phyloP scores from a whole-genome alignment of 2,113 vertebrate species.

The Elephantulus edwardii region DNA sequence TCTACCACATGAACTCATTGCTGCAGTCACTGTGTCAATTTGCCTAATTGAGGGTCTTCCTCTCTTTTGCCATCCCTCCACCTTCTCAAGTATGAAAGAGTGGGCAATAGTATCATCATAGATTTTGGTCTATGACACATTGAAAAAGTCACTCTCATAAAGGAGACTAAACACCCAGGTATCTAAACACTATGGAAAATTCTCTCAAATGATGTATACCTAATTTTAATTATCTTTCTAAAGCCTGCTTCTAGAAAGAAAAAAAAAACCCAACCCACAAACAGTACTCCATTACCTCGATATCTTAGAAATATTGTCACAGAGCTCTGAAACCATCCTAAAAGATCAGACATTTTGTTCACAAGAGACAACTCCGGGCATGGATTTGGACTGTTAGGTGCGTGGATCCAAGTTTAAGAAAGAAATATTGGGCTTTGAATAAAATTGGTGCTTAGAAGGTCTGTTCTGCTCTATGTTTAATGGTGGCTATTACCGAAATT shows the following conservation, averaged over 20 bases:
- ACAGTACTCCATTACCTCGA: background rate
- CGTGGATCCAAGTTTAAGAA: slow-evolving; percentile 57
- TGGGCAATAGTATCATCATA: background rate
- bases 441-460: slow-evolving; percentile 55
- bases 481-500: background rate
- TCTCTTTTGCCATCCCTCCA: no score
- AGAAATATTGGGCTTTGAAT: slow-evolving; percentile 34
- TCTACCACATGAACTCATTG: no score
- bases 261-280: background rate
- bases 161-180: background rate
- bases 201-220: background rate
- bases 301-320: background rate
- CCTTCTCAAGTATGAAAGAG: background rate
- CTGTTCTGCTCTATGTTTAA: slow-evolving; percentile 41
- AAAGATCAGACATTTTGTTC: background rate
- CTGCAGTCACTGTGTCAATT: no score
- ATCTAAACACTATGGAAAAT: background rate
- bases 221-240: background rate
- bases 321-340: background rate
- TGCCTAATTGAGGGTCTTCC: no score
- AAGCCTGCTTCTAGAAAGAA: slow-evolving; percentile 18
- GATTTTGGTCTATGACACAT: background rate
- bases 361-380: background rate
- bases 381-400: slow-evolving; percentile 58
- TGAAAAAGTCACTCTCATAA: background rate